Evolutionary conservation across 2,113 vertebrate species (phyloP).

Genomic region (Esox niger): DNA sequence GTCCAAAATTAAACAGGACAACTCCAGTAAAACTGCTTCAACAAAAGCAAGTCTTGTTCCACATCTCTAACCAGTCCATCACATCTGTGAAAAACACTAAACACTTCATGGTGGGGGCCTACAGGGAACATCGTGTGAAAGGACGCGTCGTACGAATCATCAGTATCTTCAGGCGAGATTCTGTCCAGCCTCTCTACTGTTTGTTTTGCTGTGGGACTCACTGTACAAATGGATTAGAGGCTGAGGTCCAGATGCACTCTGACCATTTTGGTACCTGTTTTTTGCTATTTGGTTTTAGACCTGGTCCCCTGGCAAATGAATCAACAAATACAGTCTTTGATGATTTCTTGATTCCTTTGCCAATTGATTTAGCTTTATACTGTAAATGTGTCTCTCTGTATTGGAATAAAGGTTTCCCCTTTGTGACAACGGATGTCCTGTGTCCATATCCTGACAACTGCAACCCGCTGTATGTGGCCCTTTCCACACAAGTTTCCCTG

Average conservation of each 20-base stretch:
- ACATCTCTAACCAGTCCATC: neutral
- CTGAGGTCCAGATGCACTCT: constrained; percentile 4
- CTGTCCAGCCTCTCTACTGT: constrained; percentile 66
- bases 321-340: too few relatives aligned
- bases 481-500: neutral
- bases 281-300: too few relatives aligned
- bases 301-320: too few relatives aligned
- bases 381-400: too few relatives aligned
- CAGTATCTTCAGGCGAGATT: constrained; percentile 66
- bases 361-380: constrained; percentile 42
- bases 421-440: constrained; percentile 52
- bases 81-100: constrained; percentile 56
- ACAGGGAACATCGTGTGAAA: constrained; percentile 63
- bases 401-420: constrained; percentile 73
- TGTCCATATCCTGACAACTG: constrained; percentile 44
- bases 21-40: too few relatives aligned
- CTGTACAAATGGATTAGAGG: neutral
- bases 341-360: too few relatives aligned
- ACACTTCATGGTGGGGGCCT: constrained; percentile 71
- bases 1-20: too few relatives aligned
- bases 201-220: constrained; percentile 61
- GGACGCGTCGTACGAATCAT: constrained; percentile 61
- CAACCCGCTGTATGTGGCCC: constrained; percentile 22
- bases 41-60: neutral
- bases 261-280: too few relatives aligned